Evolutionary conservation across 53 echinoderm and acorn worm species (phyloP), one percentile per base, ranked within the genome.

Genomic region (Antedon mediterranea): DNA sequence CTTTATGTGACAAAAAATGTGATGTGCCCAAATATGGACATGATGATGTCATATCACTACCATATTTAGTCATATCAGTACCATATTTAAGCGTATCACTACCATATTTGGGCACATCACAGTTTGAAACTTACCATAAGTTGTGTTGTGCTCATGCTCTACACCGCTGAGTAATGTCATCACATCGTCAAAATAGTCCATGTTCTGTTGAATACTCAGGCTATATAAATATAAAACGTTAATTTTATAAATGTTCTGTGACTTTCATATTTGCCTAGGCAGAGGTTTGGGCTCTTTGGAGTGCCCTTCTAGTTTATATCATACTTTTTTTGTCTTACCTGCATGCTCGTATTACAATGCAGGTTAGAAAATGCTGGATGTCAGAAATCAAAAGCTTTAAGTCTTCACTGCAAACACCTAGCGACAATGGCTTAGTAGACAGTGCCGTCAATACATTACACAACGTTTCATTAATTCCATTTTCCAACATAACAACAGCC

Each of bases 301-400:
- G n/a, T n/a, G n/a, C n/a, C n/a, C n/a, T n/a, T n/a, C n/a, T n/a
- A n/a, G n/a, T n/a, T n/a, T n/a, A n/a, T n/a, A n/a, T n/a, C n/a
- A n/a, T n/a, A n/a, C n/a, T 37, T 37, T 4, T 37, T 37, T 11
- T 6, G 11, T 37, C 87, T 80, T 79, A 94, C 95, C 91, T 87
- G 88, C 89, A 92, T 30, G 89, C 76, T 30, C 85, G 87, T 33
- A 91, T 92, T 33, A 87, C 90, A 31, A 98, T 90, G 77, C 98
- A 93, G 13, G 98, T 90, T 82, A 98, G 71, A 31, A 93, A 82
- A 83, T 98, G 98, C 73, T 89, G 82, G 33, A 93, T 79, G 79
- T 93, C 92, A 29, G 86, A 84, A 3, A 98, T 30, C 32, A 93
- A 88, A 29, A 90, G 71, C 27, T 79, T 82, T 34, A 83, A 43